Conservation (phyloP, 2,113 vertebrate species). For the Proteles cristata region DNA sequence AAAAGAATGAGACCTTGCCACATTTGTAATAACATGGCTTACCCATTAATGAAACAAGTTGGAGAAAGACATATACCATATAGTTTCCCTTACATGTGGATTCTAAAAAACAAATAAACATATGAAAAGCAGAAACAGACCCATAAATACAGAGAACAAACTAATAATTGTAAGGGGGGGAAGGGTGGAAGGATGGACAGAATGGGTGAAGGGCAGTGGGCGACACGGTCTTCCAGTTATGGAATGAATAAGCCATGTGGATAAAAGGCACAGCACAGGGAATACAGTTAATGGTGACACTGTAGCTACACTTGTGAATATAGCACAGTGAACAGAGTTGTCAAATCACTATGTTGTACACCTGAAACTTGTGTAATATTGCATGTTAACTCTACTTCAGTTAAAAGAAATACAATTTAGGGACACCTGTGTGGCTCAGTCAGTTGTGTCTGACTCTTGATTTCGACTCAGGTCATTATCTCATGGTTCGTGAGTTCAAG, state of each 20-base stretch:
- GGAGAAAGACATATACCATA: neutral
- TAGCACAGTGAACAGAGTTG: neutral
- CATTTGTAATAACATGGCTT: neutral
- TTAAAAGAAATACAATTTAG: neutral
- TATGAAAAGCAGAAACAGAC: neutral
- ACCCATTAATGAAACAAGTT: neutral
- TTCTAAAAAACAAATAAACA: neutral
- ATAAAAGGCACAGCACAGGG: neutral
- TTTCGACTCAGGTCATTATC: too few species aligned
- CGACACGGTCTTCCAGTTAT: neutral
- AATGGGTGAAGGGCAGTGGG: neutral
- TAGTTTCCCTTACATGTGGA: neutral
- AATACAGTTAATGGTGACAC: neutral
- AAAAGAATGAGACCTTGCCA: neutral
- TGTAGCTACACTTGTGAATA: neutral
- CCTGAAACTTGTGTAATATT: neutral
- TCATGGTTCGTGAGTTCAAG: too few species aligned
- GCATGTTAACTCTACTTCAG: neutral
- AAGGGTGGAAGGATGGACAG: neutral
- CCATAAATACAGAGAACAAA: neutral
- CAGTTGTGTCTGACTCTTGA: too few species aligned
- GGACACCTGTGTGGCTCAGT: too few species aligned
- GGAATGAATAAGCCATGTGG: neutral
- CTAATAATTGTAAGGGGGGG: neutral
- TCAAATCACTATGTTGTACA: neutral